These are phyloP conservation scores for Nezara viridula DNA, from an alignment of 2,888 invertebrate species.

Conservation along the genomic window DNA sequence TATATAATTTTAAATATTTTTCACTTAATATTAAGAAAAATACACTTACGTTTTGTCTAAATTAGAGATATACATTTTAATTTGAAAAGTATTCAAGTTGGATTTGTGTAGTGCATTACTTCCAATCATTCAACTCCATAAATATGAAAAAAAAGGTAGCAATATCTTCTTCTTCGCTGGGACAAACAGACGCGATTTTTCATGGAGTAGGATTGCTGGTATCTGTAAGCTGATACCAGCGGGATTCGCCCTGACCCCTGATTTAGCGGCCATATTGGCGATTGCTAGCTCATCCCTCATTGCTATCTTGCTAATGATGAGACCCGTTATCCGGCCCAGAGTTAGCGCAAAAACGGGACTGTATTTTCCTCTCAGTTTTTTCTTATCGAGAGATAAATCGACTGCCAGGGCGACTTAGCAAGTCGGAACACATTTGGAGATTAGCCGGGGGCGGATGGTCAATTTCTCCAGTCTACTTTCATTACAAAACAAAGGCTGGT, in stretches of 20 bases:
- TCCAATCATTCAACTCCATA: too few species aligned
- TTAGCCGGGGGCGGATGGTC: not conserved
- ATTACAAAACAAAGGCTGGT: not conserved
- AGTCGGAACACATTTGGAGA: not conserved
- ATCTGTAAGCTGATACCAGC: not conserved
- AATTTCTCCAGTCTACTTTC: not conserved
- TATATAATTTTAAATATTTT: too few species aligned
- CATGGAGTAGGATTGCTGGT: not conserved
- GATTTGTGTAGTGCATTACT: too few species aligned
- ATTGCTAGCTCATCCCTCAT: not conserved
- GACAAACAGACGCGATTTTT: not conserved
- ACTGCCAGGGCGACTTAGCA: not conserved
- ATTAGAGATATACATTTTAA: too few species aligned
- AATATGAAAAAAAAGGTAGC: too few species aligned
- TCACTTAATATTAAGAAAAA: too few species aligned
- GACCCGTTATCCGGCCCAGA: not conserved
- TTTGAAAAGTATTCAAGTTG: too few species aligned
- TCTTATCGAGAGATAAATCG: not conserved
- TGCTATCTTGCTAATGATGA: slow-evolving; percentile 10
- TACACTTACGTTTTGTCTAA: too few species aligned
- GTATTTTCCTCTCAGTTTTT: not conserved
- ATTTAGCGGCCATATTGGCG: not conserved
- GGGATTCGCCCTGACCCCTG: too few species aligned
- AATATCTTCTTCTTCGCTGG: not conserved
- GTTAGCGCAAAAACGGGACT: not conserved